Conservation (phyloP, 2,888 invertebrate species). For the Plusia festucae region DNA sequence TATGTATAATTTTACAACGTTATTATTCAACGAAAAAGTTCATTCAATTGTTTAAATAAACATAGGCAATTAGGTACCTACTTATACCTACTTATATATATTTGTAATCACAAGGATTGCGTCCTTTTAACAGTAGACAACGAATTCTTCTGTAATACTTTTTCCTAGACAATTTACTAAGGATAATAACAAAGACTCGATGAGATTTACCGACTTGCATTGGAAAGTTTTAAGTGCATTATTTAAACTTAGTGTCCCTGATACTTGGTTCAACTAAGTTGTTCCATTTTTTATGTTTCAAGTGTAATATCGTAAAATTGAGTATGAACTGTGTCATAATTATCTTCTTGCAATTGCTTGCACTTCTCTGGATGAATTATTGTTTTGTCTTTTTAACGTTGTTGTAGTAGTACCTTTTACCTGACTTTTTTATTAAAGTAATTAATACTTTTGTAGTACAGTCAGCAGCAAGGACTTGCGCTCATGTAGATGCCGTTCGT, state of each 20-base stretch:
- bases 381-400: neutral
- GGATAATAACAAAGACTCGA: neutral
- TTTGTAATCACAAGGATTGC: no score
- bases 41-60: no score
- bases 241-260: neutral
- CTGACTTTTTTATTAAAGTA: neutral
- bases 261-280: neutral
- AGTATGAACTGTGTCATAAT: neutral
- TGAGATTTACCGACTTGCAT: neutral
- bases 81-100: no score
- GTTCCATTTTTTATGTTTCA: neutral
- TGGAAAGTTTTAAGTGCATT: neutral
- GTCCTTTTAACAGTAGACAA: no score
- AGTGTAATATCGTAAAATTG: constrained; percentile 14
- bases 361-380: neutral
- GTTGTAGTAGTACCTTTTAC: neutral
- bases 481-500: no score
- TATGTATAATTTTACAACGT: no score
- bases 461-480: no score
- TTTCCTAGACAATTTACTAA: neutral
- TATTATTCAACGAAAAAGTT: no score
- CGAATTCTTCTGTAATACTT: neutral
- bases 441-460: no score
- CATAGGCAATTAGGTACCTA: no score
- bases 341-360: neutral